Base-by-base conservation (phyloP, 1,140 invertebrate species). In the Cryptotermes secundus region DNA sequence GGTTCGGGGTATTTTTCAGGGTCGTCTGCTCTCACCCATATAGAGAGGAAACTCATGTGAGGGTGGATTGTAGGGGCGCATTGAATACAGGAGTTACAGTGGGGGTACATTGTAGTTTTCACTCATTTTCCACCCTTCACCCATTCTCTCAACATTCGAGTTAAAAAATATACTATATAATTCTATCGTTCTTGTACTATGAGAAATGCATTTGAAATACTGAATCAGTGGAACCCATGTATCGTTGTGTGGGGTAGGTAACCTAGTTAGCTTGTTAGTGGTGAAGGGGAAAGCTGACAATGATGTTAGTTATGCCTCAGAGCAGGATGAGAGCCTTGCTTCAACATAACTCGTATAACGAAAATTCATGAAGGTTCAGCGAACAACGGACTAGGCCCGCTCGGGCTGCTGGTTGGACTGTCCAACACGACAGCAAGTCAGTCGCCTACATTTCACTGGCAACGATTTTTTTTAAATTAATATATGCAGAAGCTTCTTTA, bases 1-100 rank as follows among this genome's bases (percentile, higher is more conserved):
- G 79, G 83, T 10, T 34, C n/a, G n/a, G 83, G 31, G 53, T 84
- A 83, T 59, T 79, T 84, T 84, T 65, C 49, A 34, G 84, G 84
- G 84, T 84, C 84, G 81, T 80, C 81, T 45, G n/a, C 53, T 59
- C n/a, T 72, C 59, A 72, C 59, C 31, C 80, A 31, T 72, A 72
- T 31, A 49, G 45, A 49, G 45, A 49, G 45, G 19, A 49, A 49
- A 49, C 45, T 49, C 45, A 72, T 72, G 59, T 72, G 59, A 31
- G 36, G 81, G 36, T 42, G 80, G 24, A 49, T 22, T 49, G 45
- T 19, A 49, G 45, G 16, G 12, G 16, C 16, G 45, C 19, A 3
- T 49, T 35, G 80, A 81, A 34, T 34, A 42, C 14, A 34, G 80
- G 12, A n/a, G 35, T 24, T 24, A 38, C 6, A 0, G 80, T 14